Conservation (phyloP, 1,140 invertebrate species). For the Brevipalpus yothersi region DNA sequence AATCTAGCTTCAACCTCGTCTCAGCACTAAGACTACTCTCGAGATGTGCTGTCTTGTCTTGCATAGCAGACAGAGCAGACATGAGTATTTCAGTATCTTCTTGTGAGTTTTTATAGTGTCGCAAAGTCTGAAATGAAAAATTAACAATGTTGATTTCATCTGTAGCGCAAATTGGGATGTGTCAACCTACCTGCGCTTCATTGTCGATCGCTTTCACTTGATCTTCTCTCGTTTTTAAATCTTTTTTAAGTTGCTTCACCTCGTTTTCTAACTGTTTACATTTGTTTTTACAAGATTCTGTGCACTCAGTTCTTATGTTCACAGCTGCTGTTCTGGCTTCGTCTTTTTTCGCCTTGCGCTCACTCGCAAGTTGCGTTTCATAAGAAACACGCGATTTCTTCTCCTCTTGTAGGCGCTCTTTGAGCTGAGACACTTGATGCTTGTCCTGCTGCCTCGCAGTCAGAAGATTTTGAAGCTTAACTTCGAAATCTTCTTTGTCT, state of each 20-base stretch:
- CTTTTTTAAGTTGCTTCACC: slow-evolving; percentile 39
- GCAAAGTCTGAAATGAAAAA: slow-evolving; percentile 21
- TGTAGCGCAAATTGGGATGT: not conserved
- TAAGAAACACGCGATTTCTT: slow-evolving; percentile 35
- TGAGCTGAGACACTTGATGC: slow-evolving; percentile 40
- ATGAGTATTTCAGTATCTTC: slow-evolving; percentile 51
- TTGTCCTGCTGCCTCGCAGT: slow-evolving; percentile 48
- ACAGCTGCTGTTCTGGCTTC: slow-evolving; percentile 27
- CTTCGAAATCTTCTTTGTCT: slow-evolving; percentile 54
- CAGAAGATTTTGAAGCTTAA: slow-evolving; percentile 42
- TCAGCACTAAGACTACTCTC: slow-evolving; percentile 82
- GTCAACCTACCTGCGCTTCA: not conserved
- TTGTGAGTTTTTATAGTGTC: slow-evolving; percentile 39
- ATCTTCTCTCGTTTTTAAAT: slow-evolving; percentile 49
- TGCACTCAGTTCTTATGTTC: slow-evolving; percentile 33
- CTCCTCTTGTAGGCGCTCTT: slow-evolving; percentile 60
- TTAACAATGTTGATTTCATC: slow-evolving; percentile 1
- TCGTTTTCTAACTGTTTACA: slow-evolving; percentile 51
- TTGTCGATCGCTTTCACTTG: slow-evolving; percentile 27
- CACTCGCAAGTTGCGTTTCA: slow-evolving; percentile 47
- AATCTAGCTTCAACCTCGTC: slow-evolving; percentile 79
- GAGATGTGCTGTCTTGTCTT: slow-evolving; percentile 62
- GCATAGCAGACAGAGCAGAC: slow-evolving; percentile 47
- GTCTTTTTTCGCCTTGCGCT: slow-evolving; percentile 43
- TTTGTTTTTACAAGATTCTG: slow-evolving; percentile 43